These are phyloP conservation scores for Zalophus californianus DNA, from an alignment of 2,797 vertebrate genomes.

Conservation along the genomic window DNA sequence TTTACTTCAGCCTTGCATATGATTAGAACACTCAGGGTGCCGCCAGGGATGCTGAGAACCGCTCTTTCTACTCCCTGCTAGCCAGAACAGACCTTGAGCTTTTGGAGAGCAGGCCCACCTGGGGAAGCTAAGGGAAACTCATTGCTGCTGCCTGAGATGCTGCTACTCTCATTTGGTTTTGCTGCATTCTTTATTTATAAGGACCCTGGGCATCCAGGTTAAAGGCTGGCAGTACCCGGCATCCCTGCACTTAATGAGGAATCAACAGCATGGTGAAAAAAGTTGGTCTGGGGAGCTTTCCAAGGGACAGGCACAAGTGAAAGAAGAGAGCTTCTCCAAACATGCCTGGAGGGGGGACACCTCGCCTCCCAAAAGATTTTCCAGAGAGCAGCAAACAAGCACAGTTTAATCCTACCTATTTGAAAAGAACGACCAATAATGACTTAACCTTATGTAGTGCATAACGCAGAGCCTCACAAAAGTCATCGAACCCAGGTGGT, in stretches of 20 bases:
- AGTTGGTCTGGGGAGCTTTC: background rate
- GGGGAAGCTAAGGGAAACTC: background rate
- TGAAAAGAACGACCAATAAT: background rate
- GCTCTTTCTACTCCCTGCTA: background rate
- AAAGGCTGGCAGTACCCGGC: constrained; percentile 12
- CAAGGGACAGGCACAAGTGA: background rate
- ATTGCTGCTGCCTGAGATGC: background rate
- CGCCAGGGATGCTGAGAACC: background rate
- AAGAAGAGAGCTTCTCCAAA: background rate
- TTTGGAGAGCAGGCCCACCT: background rate
- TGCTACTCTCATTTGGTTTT: constrained; percentile 44
- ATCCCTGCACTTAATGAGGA: background rate
- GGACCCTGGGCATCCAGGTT: constrained; percentile 13
- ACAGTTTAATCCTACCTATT: background rate
- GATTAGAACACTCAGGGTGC: constrained; percentile 64
- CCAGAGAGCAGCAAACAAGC: background rate
- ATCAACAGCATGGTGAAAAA: background rate
- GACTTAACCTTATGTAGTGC: fast-evolving
- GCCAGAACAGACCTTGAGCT: constrained; percentile 13
- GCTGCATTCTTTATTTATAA: constrained; percentile 51
- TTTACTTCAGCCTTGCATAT: constrained; percentile 22
- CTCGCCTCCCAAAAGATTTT: background rate
- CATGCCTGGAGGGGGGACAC: background rate
- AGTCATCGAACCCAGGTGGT: background rate
- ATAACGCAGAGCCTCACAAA: background rate